phyloP scores from a whole-genome alignment of 2,888 invertebrate species.

The Drosophila buzzatii region DNA sequence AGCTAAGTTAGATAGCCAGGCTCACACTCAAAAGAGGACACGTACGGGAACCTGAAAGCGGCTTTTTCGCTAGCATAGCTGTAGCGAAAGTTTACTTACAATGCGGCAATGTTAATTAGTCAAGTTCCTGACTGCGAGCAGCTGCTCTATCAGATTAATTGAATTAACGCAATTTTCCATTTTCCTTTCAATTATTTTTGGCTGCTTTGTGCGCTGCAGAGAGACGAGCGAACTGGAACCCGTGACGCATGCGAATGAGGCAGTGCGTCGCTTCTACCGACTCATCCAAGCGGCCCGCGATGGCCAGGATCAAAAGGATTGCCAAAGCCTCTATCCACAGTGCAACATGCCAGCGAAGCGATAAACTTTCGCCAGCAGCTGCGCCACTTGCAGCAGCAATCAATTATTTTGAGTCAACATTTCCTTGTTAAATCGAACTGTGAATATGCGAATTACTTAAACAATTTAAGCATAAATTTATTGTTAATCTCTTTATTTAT shows the following conservation, averaged over 20 bases:
- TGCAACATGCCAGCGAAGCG: constrained; percentile 87
- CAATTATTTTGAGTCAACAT: constrained; percentile 60
- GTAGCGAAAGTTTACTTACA: constrained; percentile 50
- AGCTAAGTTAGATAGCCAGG: constrained; percentile 3
- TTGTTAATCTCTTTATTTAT: constrained; percentile 64
- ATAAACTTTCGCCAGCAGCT: constrained; percentile 12
- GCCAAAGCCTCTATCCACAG: constrained; percentile 88
- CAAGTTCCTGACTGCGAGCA: constrained; percentile 38
- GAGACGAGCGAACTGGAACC: constrained; percentile 91
- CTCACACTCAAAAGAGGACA: constrained; percentile 20
- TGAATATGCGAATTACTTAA: constrained; percentile 59
- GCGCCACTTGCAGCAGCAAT: constrained; percentile 33
- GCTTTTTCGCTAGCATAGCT: constrained; percentile 8
- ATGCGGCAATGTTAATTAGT: constrained; percentile 66
- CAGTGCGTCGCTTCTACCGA: constrained; percentile 91
- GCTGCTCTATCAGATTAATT: constrained; percentile 35
- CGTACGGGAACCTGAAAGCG: constrained; percentile 20
- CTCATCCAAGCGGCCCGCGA: constrained; percentile 93
- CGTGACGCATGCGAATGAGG: constrained; percentile 88
- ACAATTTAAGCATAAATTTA: constrained; percentile 49
- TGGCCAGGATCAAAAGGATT: constrained; percentile 93
- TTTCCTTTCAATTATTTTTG: constrained; percentile 16
- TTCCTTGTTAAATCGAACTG: constrained; percentile 71
- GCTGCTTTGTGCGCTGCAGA: constrained; percentile 85
- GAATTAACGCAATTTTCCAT: constrained; percentile 38